These are phyloP conservation scores for Platysternon megacephalum DNA, from an alignment of 2,113 vertebrate species.

Conservation along the genomic window DNA sequence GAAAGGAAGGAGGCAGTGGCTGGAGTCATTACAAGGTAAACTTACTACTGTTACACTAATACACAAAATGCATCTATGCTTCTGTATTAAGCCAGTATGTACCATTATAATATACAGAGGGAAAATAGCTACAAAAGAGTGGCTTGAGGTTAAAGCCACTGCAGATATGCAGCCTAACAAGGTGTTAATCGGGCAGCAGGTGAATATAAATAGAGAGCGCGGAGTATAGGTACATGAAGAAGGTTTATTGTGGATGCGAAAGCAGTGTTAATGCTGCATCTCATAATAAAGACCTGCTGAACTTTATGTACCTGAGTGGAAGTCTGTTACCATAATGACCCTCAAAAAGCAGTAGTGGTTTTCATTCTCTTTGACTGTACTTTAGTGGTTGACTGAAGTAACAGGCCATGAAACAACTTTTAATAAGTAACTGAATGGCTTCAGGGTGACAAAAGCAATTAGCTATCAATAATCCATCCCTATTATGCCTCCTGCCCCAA, in stretches of 20 bases:
- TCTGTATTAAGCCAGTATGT: neutral
- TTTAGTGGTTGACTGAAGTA: neutral
- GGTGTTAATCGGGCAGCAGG: neutral
- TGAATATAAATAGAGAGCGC: neutral
- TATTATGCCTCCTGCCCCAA: neutral
- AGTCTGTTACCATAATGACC: neutral
- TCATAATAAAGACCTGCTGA: neutral
- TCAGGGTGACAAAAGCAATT: neutral
- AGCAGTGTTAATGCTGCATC: neutral
- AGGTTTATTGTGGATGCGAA: neutral
- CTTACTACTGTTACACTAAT: neutral
- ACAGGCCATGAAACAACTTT: neutral
- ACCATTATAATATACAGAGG: neutral
- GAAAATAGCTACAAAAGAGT: neutral
- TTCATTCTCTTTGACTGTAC: neutral
- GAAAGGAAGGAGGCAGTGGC: slow-evolving; percentile 59
- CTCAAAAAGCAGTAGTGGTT: neutral
- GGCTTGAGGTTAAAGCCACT: neutral
- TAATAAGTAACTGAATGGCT: neutral
- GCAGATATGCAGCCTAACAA: neutral
- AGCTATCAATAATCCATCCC: neutral
- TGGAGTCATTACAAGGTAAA: slow-evolving; percentile 25
- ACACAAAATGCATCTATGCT: neutral
- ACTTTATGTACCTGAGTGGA: neutral
- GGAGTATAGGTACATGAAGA: neutral